Evolutionary conservation across 2,113 vertebrate species (phyloP).

Genomic region (Orthochromis indermauri): DNA sequence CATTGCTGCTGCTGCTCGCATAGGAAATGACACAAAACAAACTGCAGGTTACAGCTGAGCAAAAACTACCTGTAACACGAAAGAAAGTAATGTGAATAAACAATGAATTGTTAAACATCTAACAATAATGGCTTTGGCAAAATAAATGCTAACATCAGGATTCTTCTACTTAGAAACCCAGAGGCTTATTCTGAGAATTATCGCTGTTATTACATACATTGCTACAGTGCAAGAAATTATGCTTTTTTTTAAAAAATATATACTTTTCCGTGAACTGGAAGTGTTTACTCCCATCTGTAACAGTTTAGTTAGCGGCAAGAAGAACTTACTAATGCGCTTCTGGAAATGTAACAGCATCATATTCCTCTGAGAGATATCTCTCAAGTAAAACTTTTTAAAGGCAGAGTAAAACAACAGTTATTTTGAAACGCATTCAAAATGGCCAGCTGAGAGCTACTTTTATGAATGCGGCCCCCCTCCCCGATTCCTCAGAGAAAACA

Average conservation of each 20-base stretch:
- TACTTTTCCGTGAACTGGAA: not conserved
- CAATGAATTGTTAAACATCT: too few relatives aligned
- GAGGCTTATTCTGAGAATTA: not conserved
- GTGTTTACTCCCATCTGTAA: not conserved
- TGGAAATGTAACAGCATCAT: not conserved
- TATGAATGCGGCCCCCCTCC: not conserved
- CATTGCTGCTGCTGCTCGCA: not conserved
- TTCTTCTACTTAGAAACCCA: not conserved
- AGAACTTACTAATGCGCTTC: not conserved
- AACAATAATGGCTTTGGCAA: too few relatives aligned
- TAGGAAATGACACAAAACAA: not conserved
- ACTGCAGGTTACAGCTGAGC: not conserved
- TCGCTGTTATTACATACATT: not conserved
- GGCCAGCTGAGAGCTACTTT: constrained; percentile 12
- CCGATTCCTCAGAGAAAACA: constrained; percentile 11
- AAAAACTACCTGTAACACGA: not conserved
- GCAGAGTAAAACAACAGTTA: not conserved
- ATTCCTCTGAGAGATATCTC: not conserved
- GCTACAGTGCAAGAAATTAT: not conserved
- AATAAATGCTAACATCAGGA: too few relatives aligned
- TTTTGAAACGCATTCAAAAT: constrained; percentile 21
- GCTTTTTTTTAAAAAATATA: not conserved
- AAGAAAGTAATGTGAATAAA: not conserved
- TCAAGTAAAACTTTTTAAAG: not conserved
- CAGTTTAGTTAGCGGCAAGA: not conserved